A percentile compares a stretch with the other conserved stretches of the same genome.
Evolutionary conservation across 2,797 vertebrate species (phyloP).

Genomic region (Australoheros facetus): DNA sequence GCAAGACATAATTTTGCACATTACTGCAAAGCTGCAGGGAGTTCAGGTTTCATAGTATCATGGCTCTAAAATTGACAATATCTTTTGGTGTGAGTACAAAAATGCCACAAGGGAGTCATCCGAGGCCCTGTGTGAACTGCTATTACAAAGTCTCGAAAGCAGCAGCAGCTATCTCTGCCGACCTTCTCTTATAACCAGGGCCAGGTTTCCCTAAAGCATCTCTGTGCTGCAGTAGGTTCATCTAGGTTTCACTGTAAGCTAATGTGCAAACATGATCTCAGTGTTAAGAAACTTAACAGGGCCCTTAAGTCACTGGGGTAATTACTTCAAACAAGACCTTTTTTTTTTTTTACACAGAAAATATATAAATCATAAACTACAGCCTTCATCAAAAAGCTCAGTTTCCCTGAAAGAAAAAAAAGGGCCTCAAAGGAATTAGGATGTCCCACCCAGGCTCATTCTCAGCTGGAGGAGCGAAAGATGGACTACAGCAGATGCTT

Average conservation of each 20-base stretch:
- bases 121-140: conserved; percentile 36
- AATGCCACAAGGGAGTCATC: conserved; percentile 54
- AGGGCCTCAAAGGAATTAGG: conserved; percentile 20
- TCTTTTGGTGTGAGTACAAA: conserved; percentile 55
- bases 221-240: conserved; percentile 4
- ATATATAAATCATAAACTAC: conserved; percentile 34
- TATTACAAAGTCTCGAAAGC: conserved; percentile 37
- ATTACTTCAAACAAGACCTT: conserved; percentile 23
- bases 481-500: conserved; percentile 55
- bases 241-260: conserved; percentile 32
- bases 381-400: conserved; percentile 33
- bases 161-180: conserved; percentile 49
- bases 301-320: neutral
- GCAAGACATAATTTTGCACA: conserved; percentile 7
- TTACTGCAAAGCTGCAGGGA: neutral
- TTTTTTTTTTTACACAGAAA: conserved; percentile 11
- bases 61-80: conserved; percentile 34
- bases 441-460: conserved; percentile 39
- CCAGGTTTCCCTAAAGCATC: conserved; percentile 41
- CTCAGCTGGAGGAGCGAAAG: conserved; percentile 54
- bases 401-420: neutral
- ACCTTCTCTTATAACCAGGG: conserved; percentile 50
- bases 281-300: conserved; percentile 10
- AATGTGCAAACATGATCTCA: conserved; percentile 46
- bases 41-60: conserved; percentile 33